phyloP scores from a whole-genome alignment of 2,888 invertebrate species.

The Cryptops parisi region DNA sequence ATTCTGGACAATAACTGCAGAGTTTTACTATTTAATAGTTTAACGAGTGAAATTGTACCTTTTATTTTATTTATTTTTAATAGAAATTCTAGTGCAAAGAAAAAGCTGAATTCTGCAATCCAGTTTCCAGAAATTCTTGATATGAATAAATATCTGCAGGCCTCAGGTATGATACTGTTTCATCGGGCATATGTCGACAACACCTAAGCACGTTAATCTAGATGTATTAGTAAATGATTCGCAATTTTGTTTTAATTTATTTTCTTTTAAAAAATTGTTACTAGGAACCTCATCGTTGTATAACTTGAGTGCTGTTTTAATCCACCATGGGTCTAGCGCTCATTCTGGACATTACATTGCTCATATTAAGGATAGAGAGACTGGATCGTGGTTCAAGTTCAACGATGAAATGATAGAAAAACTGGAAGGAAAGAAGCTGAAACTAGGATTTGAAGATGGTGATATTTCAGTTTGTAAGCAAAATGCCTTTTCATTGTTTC shows the following conservation, averaged over 20 bases:
- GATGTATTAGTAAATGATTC: conserved; percentile 21
- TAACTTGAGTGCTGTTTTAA: conserved; percentile 46
- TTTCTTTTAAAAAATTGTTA: too few relatives aligned
- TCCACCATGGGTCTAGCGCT: conserved; percentile 48
- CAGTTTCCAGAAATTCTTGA: conserved; percentile 45
- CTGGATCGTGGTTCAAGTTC: conserved; percentile 47
- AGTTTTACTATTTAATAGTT: too few relatives aligned
- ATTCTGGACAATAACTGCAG: too few relatives aligned
- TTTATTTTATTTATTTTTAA: not conserved
- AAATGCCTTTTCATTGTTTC: conserved; percentile 13
- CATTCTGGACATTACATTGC: conserved; percentile 52
- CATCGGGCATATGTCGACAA: too few relatives aligned
- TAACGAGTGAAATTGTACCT: too few relatives aligned
- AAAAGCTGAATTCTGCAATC: conserved; percentile 43
- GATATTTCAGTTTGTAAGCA: conserved; percentile 25
- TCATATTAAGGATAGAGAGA: conserved; percentile 37
- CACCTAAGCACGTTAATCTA: too few relatives aligned
- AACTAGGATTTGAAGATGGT: conserved; percentile 36
- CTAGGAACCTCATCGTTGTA: conserved; percentile 31
- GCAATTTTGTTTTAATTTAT: not conserved
- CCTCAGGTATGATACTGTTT: too few relatives aligned
- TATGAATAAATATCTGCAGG: conserved; percentile 40
- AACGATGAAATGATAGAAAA: conserved; percentile 41
- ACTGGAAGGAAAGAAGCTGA: conserved; percentile 31
- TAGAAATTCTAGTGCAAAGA: conserved; percentile 38